Conservation (phyloP, 2,888 invertebrate genomes). For the Adineta ricciae region DNA sequence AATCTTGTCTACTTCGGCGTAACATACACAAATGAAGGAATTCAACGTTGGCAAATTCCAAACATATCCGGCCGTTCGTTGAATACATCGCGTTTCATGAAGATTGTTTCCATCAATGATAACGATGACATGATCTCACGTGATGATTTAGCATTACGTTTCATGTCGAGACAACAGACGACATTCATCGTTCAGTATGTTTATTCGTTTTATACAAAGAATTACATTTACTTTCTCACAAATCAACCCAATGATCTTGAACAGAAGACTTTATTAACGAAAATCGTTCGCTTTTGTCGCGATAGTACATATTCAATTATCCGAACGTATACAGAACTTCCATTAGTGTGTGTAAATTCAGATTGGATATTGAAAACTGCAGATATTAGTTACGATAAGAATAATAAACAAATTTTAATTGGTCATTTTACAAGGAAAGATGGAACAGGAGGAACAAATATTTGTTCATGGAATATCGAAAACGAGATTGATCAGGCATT, state of each 20-base stretch:
- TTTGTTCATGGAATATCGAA: background rate
- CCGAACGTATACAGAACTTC: slow-evolving; percentile 30
- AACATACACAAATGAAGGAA: slow-evolving; percentile 26
- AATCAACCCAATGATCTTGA: slow-evolving; percentile 29
- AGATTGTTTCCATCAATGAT: background rate
- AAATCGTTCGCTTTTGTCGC: slow-evolving; percentile 7
- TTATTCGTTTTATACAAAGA: slow-evolving; percentile 13
- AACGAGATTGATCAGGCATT: slow-evolving; percentile 18
- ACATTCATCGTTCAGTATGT: slow-evolving; percentile 32
- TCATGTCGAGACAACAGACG: slow-evolving; percentile 25
- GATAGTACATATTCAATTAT: slow-evolving; percentile 25
- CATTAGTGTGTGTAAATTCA: background rate
- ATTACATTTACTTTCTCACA: slow-evolving; percentile 29
- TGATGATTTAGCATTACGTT: slow-evolving; percentile 22
- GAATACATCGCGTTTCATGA: slow-evolving; percentile 17
- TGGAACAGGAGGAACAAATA: background rate
- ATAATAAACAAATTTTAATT: background rate
- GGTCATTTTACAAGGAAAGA: slow-evolving; percentile 23
- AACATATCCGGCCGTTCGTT: slow-evolving; percentile 26
- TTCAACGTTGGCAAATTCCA: slow-evolving; percentile 26
- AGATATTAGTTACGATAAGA: background rate
- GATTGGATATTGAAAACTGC: background rate
- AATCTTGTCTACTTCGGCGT: slow-evolving; percentile 25
- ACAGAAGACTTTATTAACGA: background rate
- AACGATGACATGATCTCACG: background rate